Evolutionary conservation across 2,888 invertebrate species (phyloP).

Genomic region (Drosophila kuntzei): DNA sequence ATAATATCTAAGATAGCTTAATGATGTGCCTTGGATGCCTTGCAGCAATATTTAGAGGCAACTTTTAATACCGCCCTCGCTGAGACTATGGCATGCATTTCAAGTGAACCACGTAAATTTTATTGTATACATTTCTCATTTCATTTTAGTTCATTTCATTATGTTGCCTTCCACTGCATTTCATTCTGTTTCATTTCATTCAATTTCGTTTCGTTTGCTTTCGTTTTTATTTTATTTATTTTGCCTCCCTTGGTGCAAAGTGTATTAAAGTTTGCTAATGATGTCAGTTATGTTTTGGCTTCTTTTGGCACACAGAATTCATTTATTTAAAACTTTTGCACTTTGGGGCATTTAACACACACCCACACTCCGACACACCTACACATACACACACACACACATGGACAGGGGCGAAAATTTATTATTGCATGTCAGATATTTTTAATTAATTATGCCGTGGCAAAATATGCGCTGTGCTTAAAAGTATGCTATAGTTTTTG

Average conservation of each 20-base stretch:
- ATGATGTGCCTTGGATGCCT: neutral
- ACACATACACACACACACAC: slow-evolving; percentile 19
- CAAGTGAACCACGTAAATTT: slow-evolving; percentile 42
- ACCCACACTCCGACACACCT: slow-evolving; percentile 13
- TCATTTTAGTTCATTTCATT: slow-evolving; percentile 41
- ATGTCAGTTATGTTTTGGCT: slow-evolving; percentile 77
- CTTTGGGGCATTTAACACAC: slow-evolving; percentile 61
- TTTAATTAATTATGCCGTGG: slow-evolving; percentile 77
- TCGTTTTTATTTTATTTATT: slow-evolving; percentile 46
- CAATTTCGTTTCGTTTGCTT: slow-evolving; percentile 33
- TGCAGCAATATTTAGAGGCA: neutral
- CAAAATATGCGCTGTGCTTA: slow-evolving; percentile 70
- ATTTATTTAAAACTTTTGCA: slow-evolving; percentile 73
- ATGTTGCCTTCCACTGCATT: slow-evolving; percentile 24
- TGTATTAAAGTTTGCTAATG: slow-evolving; percentile 80
- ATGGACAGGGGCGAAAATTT: slow-evolving; percentile 55
- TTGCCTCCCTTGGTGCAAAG: slow-evolving; percentile 55
- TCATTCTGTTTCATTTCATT: slow-evolving; percentile 25
- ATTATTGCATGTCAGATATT: slow-evolving; percentile 76
- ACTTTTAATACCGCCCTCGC: slow-evolving; percentile 7
- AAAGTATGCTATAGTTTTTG: slow-evolving; percentile 74
- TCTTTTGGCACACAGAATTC: slow-evolving; percentile 58
- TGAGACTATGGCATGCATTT: slow-evolving; percentile 27
- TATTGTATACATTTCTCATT: slow-evolving; percentile 53
- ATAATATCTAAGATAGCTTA: neutral